A percentile compares a stretch with the other conserved stretches of the same genome.
These are phyloP conservation scores for Gymnoscopelus braueri DNA, from an alignment of 2,797 vertebrate species.

Conservation along the genomic window DNA sequence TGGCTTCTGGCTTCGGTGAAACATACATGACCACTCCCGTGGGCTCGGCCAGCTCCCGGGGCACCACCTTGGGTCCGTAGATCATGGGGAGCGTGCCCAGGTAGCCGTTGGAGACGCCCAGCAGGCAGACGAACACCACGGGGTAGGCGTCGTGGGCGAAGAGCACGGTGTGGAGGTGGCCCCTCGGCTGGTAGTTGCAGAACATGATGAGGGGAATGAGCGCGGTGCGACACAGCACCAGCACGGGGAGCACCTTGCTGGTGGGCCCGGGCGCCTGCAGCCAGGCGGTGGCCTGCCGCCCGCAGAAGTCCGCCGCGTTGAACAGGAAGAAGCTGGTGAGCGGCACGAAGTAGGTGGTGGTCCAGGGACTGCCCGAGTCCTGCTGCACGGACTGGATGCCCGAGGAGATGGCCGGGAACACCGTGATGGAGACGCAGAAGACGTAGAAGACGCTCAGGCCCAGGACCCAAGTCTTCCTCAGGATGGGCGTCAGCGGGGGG, in stretches of 20 bases:
- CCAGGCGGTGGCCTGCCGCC: conserved; percentile 92
- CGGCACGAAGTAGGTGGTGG: conserved; percentile 90
- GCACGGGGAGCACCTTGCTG: conserved; percentile 83
- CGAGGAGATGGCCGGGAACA: conserved; percentile 92
- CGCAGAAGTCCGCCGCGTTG: conserved; percentile 91
- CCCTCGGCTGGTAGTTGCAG: conserved; percentile 93
- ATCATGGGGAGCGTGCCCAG: conserved; percentile 92
- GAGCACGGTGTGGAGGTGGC: conserved; percentile 80
- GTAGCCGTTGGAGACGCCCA: conserved; percentile 94
- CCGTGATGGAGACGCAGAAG: conserved; percentile 88
- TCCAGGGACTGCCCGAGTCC: conserved; percentile 84
- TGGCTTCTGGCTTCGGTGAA: no score
- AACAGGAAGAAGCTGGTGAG: conserved; percentile 92
- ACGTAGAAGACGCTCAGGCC: conserved; percentile 88
- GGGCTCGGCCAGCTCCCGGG: conserved; percentile 91
- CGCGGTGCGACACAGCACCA: conserved; percentile 85
- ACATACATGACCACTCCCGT: conserved; percentile 92
- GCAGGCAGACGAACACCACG: conserved; percentile 82
- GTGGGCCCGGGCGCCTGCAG: conserved; percentile 91
- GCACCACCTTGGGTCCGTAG: conserved; percentile 93
- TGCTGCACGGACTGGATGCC: conserved; percentile 88
- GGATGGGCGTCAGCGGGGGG: conserved; percentile 87
- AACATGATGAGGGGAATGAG: conserved; percentile 90
- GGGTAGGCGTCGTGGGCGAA: conserved; percentile 89
- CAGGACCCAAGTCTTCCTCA: conserved; percentile 86